phyloP scores from a whole-genome alignment of 2,888 invertebrate species.

The Stenodema calcarata region DNA sequence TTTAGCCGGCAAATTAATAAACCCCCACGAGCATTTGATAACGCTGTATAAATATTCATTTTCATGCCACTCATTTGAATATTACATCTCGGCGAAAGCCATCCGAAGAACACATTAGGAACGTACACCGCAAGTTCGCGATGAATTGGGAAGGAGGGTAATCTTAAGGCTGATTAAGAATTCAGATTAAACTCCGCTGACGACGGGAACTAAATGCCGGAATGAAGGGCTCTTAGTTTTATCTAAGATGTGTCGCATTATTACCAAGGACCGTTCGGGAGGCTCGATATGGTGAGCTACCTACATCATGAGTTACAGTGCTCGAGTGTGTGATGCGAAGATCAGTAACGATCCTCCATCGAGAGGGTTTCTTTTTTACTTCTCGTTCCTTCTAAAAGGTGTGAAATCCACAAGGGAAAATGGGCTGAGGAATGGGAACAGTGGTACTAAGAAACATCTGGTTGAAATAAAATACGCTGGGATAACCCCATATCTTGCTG shows the following conservation, averaged over 20 bases:
- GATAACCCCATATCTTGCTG: neutral
- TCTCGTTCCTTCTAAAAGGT: neutral
- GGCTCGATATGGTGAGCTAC: neutral
- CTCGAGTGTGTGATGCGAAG: neutral
- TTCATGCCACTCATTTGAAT: constrained; percentile 13
- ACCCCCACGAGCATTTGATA: neutral
- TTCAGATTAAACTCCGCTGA: neutral
- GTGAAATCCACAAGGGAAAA: neutral
- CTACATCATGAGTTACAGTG: neutral
- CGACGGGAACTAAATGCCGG: neutral
- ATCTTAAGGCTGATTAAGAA: neutral
- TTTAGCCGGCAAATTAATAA: constrained; percentile 12
- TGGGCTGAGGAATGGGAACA: neutral
- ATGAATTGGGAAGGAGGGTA: neutral
- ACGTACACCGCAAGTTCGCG: neutral
- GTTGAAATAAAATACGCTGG: neutral
- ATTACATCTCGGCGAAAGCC: constrained; percentile 30
- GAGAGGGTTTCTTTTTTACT: neutral
- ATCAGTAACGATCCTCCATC: neutral
- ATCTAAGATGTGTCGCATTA: neutral
- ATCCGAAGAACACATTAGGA: constrained; percentile 3
- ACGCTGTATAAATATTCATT: constrained; percentile 26
- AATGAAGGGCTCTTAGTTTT: neutral
- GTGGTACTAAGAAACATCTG: neutral
- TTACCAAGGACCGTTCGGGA: neutral